phyloP scores from a whole-genome alignment of 2,797 vertebrate species.

The Ptychadena robeensis region DNA sequence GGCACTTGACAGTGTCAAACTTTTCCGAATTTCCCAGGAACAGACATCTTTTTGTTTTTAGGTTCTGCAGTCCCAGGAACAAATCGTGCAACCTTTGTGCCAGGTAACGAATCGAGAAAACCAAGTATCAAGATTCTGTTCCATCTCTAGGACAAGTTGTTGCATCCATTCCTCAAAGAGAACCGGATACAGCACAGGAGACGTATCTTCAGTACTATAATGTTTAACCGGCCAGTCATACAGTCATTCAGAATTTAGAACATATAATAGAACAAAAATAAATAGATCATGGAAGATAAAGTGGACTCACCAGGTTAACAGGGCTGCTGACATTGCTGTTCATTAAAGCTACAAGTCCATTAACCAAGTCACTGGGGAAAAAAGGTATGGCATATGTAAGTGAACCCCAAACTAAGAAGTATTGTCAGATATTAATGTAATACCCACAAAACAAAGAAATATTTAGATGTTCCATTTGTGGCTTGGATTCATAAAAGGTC shows the following conservation, averaged over 20 bases:
- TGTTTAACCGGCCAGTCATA: not conserved
- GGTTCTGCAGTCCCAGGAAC: too few relatives aligned
- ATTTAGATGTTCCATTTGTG: too few relatives aligned
- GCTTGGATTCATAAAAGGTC: too few relatives aligned
- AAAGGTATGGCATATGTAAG: not conserved
- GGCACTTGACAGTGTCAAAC: not conserved
- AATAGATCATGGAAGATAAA: not conserved
- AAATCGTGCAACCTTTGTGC: too few relatives aligned
- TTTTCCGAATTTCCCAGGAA: not conserved
- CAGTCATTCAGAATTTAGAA: too few relatives aligned
- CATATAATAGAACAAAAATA: not conserved
- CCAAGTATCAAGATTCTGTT: not conserved
- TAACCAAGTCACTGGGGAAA: conserved; percentile 89
- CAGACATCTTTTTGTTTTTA: not conserved
- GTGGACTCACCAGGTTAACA: conserved; percentile 91
- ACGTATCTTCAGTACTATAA: too few relatives aligned
- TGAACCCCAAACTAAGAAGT: too few relatives aligned
- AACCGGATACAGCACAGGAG: too few relatives aligned
- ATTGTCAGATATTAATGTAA: too few relatives aligned
- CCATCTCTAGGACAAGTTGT: too few relatives aligned
- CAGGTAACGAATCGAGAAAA: not conserved
- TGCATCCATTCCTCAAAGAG: too few relatives aligned
- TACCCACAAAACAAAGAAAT: too few relatives aligned
- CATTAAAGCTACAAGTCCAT: conserved; percentile 94
- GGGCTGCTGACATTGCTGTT: conserved; percentile 99